Evolutionary conservation across 2,888 invertebrate genomes (phyloP), one percentile per base, ranked within the genome.

Genomic region (Pyralis farinalis): DNA sequence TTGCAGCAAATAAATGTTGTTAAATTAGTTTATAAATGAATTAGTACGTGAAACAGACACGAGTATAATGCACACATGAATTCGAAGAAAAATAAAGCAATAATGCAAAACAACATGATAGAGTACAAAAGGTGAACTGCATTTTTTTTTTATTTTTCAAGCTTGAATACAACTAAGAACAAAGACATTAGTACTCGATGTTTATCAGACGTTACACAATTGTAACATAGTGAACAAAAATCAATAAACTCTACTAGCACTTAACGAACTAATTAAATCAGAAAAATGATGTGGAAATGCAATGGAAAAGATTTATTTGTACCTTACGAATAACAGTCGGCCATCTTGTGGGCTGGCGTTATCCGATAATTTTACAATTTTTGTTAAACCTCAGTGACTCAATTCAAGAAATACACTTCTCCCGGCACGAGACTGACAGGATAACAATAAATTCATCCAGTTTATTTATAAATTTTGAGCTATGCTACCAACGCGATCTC

Each of bases 311-410:
- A 71, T 73, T 71, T 74, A 72, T 77, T 75, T 72, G 75, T 85
- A 86, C 86, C 85, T 86, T 83, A 88, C 85, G 79, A 87, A 84
- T 78, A 86, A 83, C 81, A 82, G 87, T 84, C 88, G 87, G 88
- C 88, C 88, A 88, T 88, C 82, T 88, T 88, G 88, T 85, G 75
- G 86, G 81, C 84, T 86, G 62, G 86, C 87, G 85, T 85, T 87
- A 84, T 83, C 77, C 84, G 85, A 85, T 72, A 79, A 70, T 66
- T 70, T 75, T 69, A 58, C 62, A 71, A 64, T 71, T 73, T 75
- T 74, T 58, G 50, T 60, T 70, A 71, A 71, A 68, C 71, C n/a
- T n/a, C 71, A 58, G 53, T 61, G 63, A 71, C 66, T 69, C 64
- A 62, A 62, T 63, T 64, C 48, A 63, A 63, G 48, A 62, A 65